These are phyloP conservation scores for Papilio gigon DNA, from an alignment of 2,888 invertebrate species.

Conservation along the genomic window DNA sequence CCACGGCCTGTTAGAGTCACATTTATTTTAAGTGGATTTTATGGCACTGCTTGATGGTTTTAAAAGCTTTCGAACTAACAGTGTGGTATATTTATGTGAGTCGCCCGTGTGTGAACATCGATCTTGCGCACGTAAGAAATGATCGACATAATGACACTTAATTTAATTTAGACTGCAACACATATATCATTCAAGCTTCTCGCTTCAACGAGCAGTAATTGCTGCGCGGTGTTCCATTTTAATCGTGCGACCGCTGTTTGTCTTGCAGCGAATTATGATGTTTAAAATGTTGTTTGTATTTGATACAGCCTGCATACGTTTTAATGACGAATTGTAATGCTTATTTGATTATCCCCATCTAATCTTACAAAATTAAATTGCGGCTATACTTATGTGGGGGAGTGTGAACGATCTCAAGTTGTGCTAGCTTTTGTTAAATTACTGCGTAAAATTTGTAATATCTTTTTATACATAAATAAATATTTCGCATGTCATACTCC, in stretches of 20 bases:
- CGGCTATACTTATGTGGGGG: background rate
- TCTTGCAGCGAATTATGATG: conserved; percentile 61
- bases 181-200: conserved; percentile 49
- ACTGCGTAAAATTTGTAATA: background rate
- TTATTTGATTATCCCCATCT: background rate
- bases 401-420: background rate
- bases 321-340: background rate
- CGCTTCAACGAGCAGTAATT: conserved; percentile 53
- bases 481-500: background rate
- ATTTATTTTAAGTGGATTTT: conserved; percentile 41
- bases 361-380: background rate
- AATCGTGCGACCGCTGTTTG: conserved; percentile 57
- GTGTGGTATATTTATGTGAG: conserved; percentile 41
- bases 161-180: conserved; percentile 51
- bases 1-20: conserved; percentile 36
- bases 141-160: conserved; percentile 45
- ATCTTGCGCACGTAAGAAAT: conserved; percentile 36
- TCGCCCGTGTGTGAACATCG: conserved; percentile 27
- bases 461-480: background rate
- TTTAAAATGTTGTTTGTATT: conserved; percentile 68
- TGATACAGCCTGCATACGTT: conserved; percentile 33
- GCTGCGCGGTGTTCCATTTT: conserved; percentile 56
- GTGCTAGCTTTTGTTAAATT: background rate
- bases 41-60: conserved; percentile 32
- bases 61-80: conserved; percentile 41